Percentiles rank a stretch among this genome's conserved stretches.
These are phyloP conservation scores for Actenoides hombroni DNA, from an alignment of 2,113 vertebrate species.

Conservation along the genomic window DNA sequence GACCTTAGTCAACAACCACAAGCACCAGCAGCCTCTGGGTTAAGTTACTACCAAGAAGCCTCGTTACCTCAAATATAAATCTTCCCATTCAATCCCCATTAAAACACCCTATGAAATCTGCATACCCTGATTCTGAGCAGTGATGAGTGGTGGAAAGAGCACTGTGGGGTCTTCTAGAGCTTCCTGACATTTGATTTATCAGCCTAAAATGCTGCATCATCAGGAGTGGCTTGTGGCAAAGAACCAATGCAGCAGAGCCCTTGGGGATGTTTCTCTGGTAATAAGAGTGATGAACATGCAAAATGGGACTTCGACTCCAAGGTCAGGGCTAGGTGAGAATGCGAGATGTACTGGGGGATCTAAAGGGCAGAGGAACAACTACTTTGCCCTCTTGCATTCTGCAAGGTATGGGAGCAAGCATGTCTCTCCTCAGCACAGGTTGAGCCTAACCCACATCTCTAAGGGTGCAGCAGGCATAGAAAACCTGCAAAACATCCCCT, in stretches of 20 bases:
- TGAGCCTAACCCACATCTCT: not conserved
- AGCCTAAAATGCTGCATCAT: not conserved
- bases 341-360: not conserved
- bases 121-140: not conserved
- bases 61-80: not conserved
- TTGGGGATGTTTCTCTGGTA: not conserved
- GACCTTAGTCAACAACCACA: not conserved
- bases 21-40: not conserved
- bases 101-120: not conserved
- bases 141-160: not conserved
- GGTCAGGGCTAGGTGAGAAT: not conserved
- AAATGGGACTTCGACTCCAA: not conserved
- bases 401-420: not conserved
- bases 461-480: not conserved
- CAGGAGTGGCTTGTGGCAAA: accelerated
- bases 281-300: accelerated
- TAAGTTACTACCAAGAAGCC: not conserved
- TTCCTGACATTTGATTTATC: not conserved
- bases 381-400: not conserved
- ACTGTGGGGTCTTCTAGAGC: not conserved
- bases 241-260: not conserved
- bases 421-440: not conserved
- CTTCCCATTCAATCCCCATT: not conserved
- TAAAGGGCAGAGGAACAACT: not conserved
- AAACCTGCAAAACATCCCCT: not conserved